Conservation (phyloP, 2,888 invertebrate genomes). For the Platycnemis pennipes region DNA sequence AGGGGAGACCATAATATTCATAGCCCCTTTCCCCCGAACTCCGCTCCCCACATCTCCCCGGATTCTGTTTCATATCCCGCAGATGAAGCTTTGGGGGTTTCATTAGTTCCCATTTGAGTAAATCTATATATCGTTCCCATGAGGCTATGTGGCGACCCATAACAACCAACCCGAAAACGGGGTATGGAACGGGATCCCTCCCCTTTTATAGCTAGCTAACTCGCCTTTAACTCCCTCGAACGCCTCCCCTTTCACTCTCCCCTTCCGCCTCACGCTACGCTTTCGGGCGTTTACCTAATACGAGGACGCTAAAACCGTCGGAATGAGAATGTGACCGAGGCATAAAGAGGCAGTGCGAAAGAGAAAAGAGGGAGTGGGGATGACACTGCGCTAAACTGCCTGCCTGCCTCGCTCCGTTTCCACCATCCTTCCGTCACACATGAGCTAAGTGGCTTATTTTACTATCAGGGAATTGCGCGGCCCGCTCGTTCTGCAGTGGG, state of each 20-base stretch:
- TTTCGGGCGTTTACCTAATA: slow-evolving; percentile 53
- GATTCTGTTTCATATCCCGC: slow-evolving; percentile 29
- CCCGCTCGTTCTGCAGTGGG: not conserved
- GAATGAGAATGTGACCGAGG: slow-evolving; percentile 40
- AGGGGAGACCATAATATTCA: slow-evolving; percentile 10
- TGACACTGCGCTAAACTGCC: slow-evolving; percentile 16
- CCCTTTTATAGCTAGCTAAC: slow-evolving; percentile 44
- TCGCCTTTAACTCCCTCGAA: not conserved
- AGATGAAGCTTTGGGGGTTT: slow-evolving; percentile 56
- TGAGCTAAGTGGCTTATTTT: slow-evolving; percentile 39
- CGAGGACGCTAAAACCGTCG: slow-evolving; percentile 4
- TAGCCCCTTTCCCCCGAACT: not conserved
- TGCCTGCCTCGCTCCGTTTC: not conserved
- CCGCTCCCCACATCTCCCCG: not conserved
- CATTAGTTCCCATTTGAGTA: slow-evolving; percentile 67
- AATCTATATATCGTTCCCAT: slow-evolving; percentile 55
- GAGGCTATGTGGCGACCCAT: slow-evolving; percentile 28
- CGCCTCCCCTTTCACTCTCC: not conserved
- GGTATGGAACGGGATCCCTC: slow-evolving; percentile 23
- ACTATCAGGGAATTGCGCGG: not conserved
- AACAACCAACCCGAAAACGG: slow-evolving; percentile 31
- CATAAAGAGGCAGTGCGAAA: not conserved
- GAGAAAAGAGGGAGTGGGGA: not conserved
- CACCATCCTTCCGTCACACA: not conserved
- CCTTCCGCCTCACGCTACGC: not conserved